Evolutionary conservation across 2,113 vertebrate genomes (phyloP).

Genomic region (Plecotus auritus): DNA sequence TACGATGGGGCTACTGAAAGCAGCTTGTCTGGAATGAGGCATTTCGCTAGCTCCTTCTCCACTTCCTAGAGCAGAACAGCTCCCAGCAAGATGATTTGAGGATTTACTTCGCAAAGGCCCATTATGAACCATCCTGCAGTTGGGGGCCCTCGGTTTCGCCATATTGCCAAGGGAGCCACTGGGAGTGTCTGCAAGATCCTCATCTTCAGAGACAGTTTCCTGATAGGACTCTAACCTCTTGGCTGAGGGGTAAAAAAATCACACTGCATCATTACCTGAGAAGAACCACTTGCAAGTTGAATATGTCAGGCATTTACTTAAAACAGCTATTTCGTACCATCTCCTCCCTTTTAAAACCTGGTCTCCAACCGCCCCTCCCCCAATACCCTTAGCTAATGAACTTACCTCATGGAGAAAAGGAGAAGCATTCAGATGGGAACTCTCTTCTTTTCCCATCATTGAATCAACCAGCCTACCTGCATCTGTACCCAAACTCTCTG

Average conservation of each 20-base stretch:
- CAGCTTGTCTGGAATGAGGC: slow-evolving; percentile 73
- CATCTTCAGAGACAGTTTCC: slow-evolving; percentile 75
- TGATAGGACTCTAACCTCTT: slow-evolving; percentile 88
- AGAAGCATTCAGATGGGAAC: not conserved
- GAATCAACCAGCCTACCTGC: not conserved
- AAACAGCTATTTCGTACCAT: not conserved
- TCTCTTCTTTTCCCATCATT: not conserved
- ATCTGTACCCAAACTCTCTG: not conserved
- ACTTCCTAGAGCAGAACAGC: slow-evolving; percentile 62
- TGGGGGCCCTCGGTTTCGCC: slow-evolving; percentile 68
- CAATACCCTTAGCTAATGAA: not conserved
- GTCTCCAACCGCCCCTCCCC: not conserved
- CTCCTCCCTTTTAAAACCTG: not conserved
- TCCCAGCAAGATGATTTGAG: slow-evolving; percentile 74
- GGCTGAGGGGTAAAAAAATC: slow-evolving; percentile 74
- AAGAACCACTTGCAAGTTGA: not conserved
- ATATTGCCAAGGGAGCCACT: slow-evolving; percentile 64
- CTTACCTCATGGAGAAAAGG: not conserved
- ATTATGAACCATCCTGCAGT: slow-evolving; percentile 73
- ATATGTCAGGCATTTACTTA: not conserved
- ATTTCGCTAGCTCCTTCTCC: slow-evolving; percentile 58
- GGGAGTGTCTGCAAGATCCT: not conserved
- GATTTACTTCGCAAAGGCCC: slow-evolving; percentile 79
- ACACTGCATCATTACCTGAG: slow-evolving; percentile 25
- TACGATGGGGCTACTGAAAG: slow-evolving; percentile 94